Evolutionary conservation across 2,797 vertebrate genomes (phyloP).

Genomic region (Luscinia megarhynchos): DNA sequence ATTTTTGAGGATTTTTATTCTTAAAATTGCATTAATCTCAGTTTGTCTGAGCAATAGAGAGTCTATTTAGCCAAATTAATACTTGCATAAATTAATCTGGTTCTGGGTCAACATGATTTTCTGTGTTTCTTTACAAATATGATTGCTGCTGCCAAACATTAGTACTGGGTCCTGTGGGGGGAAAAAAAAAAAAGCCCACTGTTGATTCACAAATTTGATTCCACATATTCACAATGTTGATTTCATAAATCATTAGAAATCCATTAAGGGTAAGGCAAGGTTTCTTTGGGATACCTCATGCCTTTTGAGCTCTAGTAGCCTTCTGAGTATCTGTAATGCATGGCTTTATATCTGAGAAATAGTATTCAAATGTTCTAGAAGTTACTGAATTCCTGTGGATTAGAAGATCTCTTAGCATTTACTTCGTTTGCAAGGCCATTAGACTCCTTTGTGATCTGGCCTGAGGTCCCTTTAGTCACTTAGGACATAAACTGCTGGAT

Average conservation of each 20-base stretch:
- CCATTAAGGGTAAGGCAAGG: neutral
- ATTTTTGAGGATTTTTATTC: neutral
- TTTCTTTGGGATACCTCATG: neutral
- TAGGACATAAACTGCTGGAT: neutral
- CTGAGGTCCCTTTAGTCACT: neutral
- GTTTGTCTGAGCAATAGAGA: neutral
- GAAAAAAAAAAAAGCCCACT: neutral
- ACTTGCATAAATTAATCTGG: neutral
- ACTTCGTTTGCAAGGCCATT: neutral
- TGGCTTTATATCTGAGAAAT: neutral
- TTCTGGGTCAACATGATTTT: neutral
- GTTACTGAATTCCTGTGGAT: neutral
- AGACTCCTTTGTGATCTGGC: neutral
- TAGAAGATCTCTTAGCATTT: neutral
- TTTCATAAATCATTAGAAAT: neutral
- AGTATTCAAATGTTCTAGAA: neutral
- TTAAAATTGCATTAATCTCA: neutral
- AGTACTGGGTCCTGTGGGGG: neutral
- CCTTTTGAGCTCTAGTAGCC: neutral
- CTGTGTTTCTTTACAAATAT: neutral
- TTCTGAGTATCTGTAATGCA: neutral
- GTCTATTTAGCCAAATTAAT: neutral
- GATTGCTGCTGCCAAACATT: neutral
- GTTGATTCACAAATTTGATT: neutral
- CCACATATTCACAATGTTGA: neutral